A percentile compares a stretch with the other conserved stretches of the same genome.
Evolutionary conservation across 2,797 vertebrate species (phyloP).

Genomic region (Crocodylus rhombifer): DNA sequence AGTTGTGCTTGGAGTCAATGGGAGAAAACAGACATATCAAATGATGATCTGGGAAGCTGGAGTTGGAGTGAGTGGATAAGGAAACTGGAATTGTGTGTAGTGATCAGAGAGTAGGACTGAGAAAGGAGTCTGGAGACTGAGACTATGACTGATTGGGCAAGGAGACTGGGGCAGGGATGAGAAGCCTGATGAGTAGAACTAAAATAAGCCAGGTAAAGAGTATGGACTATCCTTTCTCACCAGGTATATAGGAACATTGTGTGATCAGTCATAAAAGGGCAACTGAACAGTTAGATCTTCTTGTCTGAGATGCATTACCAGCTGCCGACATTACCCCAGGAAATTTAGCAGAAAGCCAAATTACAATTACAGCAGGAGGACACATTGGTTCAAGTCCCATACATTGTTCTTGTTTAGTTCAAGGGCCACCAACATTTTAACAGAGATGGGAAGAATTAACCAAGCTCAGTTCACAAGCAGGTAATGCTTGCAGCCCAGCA

Average conservation of each 20-base stretch:
- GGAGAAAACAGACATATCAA: too few species aligned
- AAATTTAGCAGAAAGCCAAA: neutral
- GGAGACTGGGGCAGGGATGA: neutral
- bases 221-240: neutral
- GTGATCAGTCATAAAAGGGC: neutral
- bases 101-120: too few species aligned
- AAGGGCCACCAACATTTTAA: too few species aligned
- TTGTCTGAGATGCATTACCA: neutral
- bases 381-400: neutral
- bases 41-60: neutral
- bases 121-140: fast-evolving
- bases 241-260: neutral
- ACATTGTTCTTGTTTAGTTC: neutral
- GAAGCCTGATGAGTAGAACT: neutral
- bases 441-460: too few species aligned
- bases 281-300: neutral
- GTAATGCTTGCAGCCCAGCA: too few species aligned
- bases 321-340: neutral
- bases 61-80: neutral
- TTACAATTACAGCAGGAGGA: neutral
- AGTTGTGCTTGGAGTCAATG: too few species aligned
- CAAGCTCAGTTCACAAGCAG: too few species aligned
- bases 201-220: neutral
- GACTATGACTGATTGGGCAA: neutral
- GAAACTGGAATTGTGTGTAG: too few species aligned